Percentiles rank a stretch among this genome's conserved stretches.
Evolutionary conservation across 2,888 invertebrate species (phyloP).

Genomic region (Microctonus brassicae): DNA sequence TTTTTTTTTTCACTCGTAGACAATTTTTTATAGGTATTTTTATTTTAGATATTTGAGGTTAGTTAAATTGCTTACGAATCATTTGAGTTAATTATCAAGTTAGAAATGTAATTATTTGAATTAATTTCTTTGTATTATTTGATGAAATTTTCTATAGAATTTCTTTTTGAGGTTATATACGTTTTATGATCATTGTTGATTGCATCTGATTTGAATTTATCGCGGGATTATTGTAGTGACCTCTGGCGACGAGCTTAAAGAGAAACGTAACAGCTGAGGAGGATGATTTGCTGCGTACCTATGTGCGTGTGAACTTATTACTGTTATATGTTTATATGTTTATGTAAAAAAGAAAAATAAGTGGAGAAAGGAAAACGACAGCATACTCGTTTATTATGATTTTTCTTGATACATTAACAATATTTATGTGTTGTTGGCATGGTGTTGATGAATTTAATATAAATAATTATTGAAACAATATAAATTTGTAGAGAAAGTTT

Average conservation of each 20-base stretch:
- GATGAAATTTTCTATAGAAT: no score
- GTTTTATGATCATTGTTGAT: no score
- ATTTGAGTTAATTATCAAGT: no score
- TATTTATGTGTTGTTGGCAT: not conserved
- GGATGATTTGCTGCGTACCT: not conserved
- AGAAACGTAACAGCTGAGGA: not conserved
- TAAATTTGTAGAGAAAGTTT: not conserved
- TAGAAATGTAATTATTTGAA: no score
- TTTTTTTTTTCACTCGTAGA: not conserved
- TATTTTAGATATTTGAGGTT: no score
- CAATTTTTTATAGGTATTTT: not conserved
- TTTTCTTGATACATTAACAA: not conserved
- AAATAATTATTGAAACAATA: not conserved
- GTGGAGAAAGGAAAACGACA: not conserved
- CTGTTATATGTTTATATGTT: not conserved
- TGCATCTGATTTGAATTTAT: no score
- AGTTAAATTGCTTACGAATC: no score
- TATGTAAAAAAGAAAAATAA: not conserved
- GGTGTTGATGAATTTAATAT: not conserved
- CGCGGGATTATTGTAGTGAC: no score
- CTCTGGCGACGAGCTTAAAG: no score
- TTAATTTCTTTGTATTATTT: no score
- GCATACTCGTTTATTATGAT: not conserved
- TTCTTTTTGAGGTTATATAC: no score
- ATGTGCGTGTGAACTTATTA: not conserved